phyloP scores from a whole-genome alignment of 2,113 vertebrate genomes.

The Balaeniceps rex region DNA sequence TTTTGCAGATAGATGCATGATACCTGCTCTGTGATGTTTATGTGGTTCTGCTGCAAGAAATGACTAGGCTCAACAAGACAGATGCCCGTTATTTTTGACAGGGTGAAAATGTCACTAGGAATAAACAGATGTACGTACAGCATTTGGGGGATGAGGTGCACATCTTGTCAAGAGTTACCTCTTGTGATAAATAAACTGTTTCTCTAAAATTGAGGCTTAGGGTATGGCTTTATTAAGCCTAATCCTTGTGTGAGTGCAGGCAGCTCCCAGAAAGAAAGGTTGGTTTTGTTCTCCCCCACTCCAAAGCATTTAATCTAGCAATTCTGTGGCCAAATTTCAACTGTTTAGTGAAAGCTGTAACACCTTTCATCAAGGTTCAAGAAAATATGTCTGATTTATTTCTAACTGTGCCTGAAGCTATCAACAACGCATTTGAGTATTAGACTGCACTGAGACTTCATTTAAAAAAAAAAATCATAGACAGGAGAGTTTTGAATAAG shows the following conservation, averaged over 20 bases:
- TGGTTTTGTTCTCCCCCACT: not conserved
- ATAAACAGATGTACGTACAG: not conserved
- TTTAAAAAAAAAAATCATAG: not conserved
- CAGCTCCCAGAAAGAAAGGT: not conserved
- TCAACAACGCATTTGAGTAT: not conserved
- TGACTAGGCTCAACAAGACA: not conserved
- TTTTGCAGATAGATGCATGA: conserved; percentile 33
- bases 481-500: not conserved
- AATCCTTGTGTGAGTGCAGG: not conserved
- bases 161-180: conserved; percentile 1
- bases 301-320: not conserved
- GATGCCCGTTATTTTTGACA: not conserved
- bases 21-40: not conserved
- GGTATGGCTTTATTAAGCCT: not conserved
- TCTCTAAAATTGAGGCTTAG: not conserved
- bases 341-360: not conserved
- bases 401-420: conserved; percentile 11
- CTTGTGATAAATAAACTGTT: not conserved
- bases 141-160: not conserved
- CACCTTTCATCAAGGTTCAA: not conserved
- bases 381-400: not conserved
- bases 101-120: not conserved
- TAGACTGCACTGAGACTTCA: not conserved
- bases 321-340: not conserved
- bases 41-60: conserved; percentile 15